Evolutionary conservation across 1,140 invertebrate genomes (phyloP), one percentile per base, ranked within the genome.

Genomic region (Olivierus martensii): DNA sequence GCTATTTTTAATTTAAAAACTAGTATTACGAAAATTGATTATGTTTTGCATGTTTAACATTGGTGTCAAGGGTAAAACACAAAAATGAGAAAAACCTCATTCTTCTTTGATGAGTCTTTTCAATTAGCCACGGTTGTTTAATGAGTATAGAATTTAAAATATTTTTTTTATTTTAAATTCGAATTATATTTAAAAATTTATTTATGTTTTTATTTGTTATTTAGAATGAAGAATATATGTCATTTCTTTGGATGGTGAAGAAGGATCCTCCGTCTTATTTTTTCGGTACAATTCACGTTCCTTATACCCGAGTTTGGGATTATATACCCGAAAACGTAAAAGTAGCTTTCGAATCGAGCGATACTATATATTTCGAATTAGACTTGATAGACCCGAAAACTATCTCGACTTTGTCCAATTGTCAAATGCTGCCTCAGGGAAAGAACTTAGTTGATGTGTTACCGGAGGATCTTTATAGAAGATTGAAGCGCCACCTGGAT

Each of bases 211-310:
- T 28, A 1, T 28, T 28, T 28, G 28, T 28, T 28, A 6, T 28
- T 1, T 9, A 28, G 28, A 28, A 9, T 28, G 72, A 28, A 28
- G 49, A 28, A 28, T 28, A 28, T 28, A 28, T 28, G 28, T 70
- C 69, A 14, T 72, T 72, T 59, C 57, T 72, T 51, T 73, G 71
- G 71, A 65, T 59, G 4, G 48, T 73, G 2, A 42, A 28, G 3
- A 28, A 51, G 9, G 51, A 44, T 6, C 73, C 73, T 10, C 65
- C 74, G 2, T 71, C 75, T 1, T 77, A 74, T 61, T 74, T 77
- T 57, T 77, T 77, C 62, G 76, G 76, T 22, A 77, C 76, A 37
- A 77, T 77, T 56, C 76, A 77, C 63, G 76, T 77, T 18, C 75
- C 76, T 2, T 77, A 76, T 60, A 73, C 71, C 3, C 63, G 69